Percentiles rank a stretch among this genome's conserved stretches.
These are phyloP conservation scores for Euzetes globulus DNA, from an alignment of 2,888 invertebrate genomes.

Conservation along the genomic window DNA sequence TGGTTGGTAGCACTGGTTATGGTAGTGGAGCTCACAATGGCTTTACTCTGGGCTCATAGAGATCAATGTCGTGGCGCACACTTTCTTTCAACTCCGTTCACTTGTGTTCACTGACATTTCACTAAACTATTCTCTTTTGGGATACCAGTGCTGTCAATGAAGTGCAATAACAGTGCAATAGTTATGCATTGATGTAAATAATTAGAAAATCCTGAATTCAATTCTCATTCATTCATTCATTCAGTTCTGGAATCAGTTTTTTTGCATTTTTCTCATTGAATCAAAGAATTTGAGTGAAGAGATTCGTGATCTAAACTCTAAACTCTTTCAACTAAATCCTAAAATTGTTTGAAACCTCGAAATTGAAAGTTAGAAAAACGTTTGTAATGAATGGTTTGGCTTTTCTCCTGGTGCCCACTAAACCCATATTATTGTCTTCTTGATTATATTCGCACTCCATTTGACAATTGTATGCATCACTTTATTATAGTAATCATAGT, in stretches of 20 bases:
- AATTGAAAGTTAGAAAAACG: slow-evolving; percentile 2
- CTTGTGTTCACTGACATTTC: slow-evolving; percentile 19
- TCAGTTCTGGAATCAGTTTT: neutral
- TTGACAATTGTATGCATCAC: neutral
- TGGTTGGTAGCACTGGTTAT: neutral
- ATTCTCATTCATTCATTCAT: neutral
- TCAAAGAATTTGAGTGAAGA: neutral
- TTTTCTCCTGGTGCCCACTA: neutral
- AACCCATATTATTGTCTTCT: neutral
- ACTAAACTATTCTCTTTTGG: neutral
- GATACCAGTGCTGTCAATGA: neutral
- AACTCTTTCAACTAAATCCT: neutral
- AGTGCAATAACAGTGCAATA: neutral
- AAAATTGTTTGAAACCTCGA: neutral
- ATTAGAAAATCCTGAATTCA: neutral
- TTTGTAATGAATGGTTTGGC: neutral
- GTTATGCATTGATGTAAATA: slow-evolving; percentile 17
- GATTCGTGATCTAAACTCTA: neutral
- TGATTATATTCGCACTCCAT: neutral
- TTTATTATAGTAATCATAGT: neutral
- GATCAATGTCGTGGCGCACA: slow-evolving; percentile 13
- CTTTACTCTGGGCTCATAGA: neutral
- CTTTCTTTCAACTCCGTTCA: slow-evolving; percentile 17
- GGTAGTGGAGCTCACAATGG: neutral
- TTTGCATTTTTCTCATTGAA: neutral